phyloP scores from a whole-genome alignment of 2,113 vertebrate genomes.

The Archocentrus centrarchus region DNA sequence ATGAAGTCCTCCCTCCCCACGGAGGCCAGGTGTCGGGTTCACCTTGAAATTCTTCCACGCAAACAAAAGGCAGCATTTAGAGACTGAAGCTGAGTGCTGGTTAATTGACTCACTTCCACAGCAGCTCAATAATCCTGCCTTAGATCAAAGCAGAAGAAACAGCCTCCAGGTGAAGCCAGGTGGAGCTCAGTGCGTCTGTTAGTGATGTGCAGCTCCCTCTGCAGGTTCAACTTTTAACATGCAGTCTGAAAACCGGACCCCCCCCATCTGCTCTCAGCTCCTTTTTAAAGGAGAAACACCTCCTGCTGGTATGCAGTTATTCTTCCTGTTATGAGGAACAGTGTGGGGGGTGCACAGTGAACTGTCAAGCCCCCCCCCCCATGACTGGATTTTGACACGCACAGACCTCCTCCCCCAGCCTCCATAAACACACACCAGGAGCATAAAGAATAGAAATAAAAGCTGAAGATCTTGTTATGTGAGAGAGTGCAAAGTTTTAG shows the following conservation, averaged over 20 bases:
- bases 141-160: background rate
- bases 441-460: too few relatives aligned
- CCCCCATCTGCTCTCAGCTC: too few relatives aligned
- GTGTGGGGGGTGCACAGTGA: too few relatives aligned
- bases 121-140: background rate
- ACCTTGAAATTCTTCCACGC: constrained; percentile 33
- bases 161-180: constrained; percentile 12
- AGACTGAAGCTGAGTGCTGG: background rate
- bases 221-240: background rate
- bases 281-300: too few relatives aligned
- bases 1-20: constrained; percentile 22
- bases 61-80: background rate
- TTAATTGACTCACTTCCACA: constrained; percentile 6
- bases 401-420: too few relatives aligned
- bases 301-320: too few relatives aligned
- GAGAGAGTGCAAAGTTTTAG: too few relatives aligned
- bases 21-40: constrained; percentile 26
- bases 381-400: too few relatives aligned
- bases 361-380: too few relatives aligned
- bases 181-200: background rate
- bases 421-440: too few relatives aligned
- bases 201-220: constrained; percentile 21
- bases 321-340: too few relatives aligned
- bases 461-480: too few relatives aligned
- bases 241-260: background rate